These are phyloP conservation scores for Acipenser transmontanus DNA, from an alignment of 2,797 vertebrate genomes.

Conservation along the genomic window DNA sequence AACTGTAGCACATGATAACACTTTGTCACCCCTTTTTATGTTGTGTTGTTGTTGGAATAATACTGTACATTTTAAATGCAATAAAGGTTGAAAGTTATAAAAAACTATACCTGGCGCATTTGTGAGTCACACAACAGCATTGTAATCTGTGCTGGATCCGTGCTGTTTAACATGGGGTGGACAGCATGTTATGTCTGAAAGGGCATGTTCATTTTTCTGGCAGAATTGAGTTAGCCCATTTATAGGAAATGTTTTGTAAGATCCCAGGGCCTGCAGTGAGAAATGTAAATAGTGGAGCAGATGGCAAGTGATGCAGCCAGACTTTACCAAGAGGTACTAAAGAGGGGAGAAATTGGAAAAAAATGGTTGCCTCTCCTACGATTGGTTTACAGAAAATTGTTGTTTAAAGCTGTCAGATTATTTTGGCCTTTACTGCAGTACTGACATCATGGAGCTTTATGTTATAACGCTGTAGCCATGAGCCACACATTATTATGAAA, in stretches of 20 bases:
- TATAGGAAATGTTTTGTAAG: slow-evolving; percentile 69
- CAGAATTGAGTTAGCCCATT: slow-evolving; percentile 57
- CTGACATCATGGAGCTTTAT: no score
- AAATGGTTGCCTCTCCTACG: slow-evolving; percentile 13
- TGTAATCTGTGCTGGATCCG: background rate
- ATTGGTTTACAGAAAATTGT: no score
- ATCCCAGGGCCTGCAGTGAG: slow-evolving; percentile 60
- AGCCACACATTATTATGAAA: no score
- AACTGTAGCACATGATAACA: no score
- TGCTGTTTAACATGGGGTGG: background rate
- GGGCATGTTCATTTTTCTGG: slow-evolving; percentile 52
- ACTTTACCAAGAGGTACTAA: slow-evolving; percentile 57
- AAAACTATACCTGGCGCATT: no score
- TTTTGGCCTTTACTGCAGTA: no score
- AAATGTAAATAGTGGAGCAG: slow-evolving; percentile 71
- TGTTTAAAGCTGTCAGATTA: no score
- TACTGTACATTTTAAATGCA: no score
- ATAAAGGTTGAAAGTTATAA: no score
- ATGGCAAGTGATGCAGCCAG: slow-evolving; percentile 62
- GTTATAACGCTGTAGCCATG: no score
- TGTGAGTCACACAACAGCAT: background rate
- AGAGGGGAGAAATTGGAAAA: slow-evolving; percentile 39
- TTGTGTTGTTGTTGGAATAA: no score
- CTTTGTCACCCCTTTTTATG: no score
- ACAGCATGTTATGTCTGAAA: slow-evolving; percentile 25